Evolutionary conservation across 2,888 invertebrate genomes (phyloP).

Genomic region (Callimorpha dominula): DNA sequence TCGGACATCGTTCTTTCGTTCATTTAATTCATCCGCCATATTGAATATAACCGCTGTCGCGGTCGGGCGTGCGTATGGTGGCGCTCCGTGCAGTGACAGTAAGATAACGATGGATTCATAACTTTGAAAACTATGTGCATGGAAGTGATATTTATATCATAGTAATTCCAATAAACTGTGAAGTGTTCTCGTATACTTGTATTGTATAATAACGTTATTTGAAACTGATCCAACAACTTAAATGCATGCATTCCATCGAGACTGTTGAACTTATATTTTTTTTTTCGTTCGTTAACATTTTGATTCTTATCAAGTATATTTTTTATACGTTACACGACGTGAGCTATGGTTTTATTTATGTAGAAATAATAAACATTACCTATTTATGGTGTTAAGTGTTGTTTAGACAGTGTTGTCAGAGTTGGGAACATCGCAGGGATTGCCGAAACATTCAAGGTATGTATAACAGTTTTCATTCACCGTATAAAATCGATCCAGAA

Average conservation of each 20-base stretch:
- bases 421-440: conserved; percentile 67
- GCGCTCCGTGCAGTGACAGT: conserved; percentile 76
- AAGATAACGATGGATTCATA: conserved; percentile 71
- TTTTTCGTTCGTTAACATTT: conserved; percentile 77
- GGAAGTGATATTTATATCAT: conserved; percentile 53
- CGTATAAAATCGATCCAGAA: background rate
- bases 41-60: conserved; percentile 69
- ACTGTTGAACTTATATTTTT: conserved; percentile 81
- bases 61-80: conserved; percentile 62
- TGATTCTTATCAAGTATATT: conserved; percentile 75
- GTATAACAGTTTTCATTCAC: conserved; percentile 28
- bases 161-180: conserved; percentile 58
- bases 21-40: conserved; percentile 71
- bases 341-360: conserved; percentile 58
- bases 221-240: conserved; percentile 68
- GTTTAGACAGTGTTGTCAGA: conserved; percentile 68
- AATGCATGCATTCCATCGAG: conserved; percentile 84
- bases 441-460: conserved; percentile 84
- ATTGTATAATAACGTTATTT: conserved; percentile 43
- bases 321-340: conserved; percentile 61
- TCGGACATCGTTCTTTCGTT: conserved; percentile 45
- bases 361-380: conserved; percentile 47
- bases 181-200: conserved; percentile 56
- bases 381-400: conserved; percentile 58
- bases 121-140: conserved; percentile 70